Base-by-base conservation (phyloP, 2,797 vertebrate genomes). In the Antennarius maculatus region DNA sequence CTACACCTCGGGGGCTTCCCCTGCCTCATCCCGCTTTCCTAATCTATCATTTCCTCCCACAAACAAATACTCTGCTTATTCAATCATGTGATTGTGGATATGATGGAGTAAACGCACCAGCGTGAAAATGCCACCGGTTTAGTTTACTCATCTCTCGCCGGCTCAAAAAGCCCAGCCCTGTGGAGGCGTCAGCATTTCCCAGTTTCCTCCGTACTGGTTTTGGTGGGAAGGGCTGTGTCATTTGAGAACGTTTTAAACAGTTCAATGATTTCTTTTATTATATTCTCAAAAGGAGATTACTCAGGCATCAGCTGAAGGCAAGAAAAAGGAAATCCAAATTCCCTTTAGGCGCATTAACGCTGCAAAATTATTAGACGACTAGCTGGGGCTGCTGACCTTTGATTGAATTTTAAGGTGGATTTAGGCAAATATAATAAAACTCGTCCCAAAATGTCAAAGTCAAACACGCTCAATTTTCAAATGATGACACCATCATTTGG, bases 51-150 rank as follows among this genome's bases (percentile, higher is more conserved):
- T 77, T 84, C 82, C 79, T 65, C 59, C 56, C 66, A 69, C 75
- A 80, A 85, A 82, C 79, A 84, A 84, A 87, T 69, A 62, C 67
- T 72, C 59, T 16, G 67, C 80, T 83, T 75, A 65, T 77, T 83
- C 74, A 61, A 67, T 85, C 74, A 49, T 58, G 61, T 80, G 69
- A 78, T 76, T 72, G 66, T 60, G 67, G 29, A 47, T 71, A 65
- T 57, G 83, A 76, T 68, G 55, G 67, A 65, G 65, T 8, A 62
- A 81, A 74, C 17, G 58, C 68, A 63, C 69, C 65, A 43, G 74
- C 76, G 48, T 55, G 56, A 61, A 77, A 75, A 75, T 52, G 71
- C 52, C 77, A 78, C 68, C 63, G 68, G 63, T 85, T 82, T 63
- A 72, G 49, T 79, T 75, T n/a, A n/a, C 76, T 86, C 81, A 79